These are phyloP conservation scores for Sarcophaga caerulescens DNA, from an alignment of 2,888 invertebrate species.

Conservation along the genomic window DNA sequence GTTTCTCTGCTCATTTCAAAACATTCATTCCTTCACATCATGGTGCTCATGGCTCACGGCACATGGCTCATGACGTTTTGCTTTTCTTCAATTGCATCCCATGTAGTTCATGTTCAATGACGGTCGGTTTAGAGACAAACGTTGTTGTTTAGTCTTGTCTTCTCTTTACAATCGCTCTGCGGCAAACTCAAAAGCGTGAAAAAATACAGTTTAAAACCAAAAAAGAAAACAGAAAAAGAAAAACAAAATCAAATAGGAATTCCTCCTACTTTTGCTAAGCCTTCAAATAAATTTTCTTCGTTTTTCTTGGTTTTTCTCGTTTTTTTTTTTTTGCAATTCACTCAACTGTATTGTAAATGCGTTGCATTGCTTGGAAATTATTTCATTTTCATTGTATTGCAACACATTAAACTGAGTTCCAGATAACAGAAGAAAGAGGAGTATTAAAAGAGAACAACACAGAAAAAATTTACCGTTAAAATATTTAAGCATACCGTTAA, in stretches of 20 bases:
- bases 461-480: slow-evolving; percentile 48
- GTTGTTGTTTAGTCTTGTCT: slow-evolving; percentile 48
- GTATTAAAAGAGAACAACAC: not conserved
- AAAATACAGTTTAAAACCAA: slow-evolving; percentile 60
- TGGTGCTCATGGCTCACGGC: slow-evolving; percentile 28
- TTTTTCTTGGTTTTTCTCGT: slow-evolving; percentile 1
- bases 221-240: not conserved
- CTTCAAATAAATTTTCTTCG: slow-evolving; percentile 23
- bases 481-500: slow-evolving; percentile 14
- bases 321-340: slow-evolving; percentile 16
- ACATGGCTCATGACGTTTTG: slow-evolving; percentile 29
- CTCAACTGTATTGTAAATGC: slow-evolving; percentile 52
- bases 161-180: slow-evolving; percentile 27
- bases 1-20: slow-evolving; percentile 23
- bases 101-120: slow-evolving; percentile 61
- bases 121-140: slow-evolving; percentile 12
- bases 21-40: not conserved
- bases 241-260: slow-evolving; percentile 10
- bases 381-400: slow-evolving; percentile 58
- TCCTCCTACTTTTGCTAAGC: not conserved
- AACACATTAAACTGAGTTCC: slow-evolving; percentile 16
- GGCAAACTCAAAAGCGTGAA: slow-evolving; percentile 66
- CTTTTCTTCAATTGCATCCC: slow-evolving; percentile 43
- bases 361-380: slow-evolving; percentile 43
- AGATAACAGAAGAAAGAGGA: not conserved